Evolutionary conservation across 2,113 vertebrate species (phyloP).

Genomic region (Myotis yumanensis): DNA sequence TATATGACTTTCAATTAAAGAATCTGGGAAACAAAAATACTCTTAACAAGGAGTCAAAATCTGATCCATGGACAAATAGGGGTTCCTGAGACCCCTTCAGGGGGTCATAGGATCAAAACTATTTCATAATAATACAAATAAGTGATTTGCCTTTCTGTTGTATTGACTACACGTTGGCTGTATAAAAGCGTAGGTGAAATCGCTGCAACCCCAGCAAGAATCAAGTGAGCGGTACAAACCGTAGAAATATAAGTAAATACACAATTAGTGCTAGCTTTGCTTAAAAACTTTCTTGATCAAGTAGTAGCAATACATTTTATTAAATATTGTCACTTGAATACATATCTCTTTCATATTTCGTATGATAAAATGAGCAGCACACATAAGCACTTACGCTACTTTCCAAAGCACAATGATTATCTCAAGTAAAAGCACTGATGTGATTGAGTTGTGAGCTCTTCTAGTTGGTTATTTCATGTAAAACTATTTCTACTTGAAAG

Average conservation of each 20-base stretch:
- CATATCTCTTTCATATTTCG: background rate
- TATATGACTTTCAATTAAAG: background rate
- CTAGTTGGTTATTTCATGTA: slow-evolving; percentile 20
- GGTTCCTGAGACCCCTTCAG: background rate
- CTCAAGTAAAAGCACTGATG: background rate
- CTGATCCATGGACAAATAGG: background rate
- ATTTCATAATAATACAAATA: background rate
- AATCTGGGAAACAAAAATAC: background rate
- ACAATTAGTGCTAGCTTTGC: background rate
- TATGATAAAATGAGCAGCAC: background rate
- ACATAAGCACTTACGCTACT: background rate
- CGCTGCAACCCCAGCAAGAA: background rate
- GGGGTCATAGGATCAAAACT: background rate
- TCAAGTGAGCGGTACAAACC: background rate
- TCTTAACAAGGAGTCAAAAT: background rate
- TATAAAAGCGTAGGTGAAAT: background rate
- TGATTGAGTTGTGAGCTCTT: background rate
- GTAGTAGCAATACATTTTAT: background rate
- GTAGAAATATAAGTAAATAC: background rate
- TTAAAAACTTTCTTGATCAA: slow-evolving; percentile 22
- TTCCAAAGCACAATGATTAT: background rate
- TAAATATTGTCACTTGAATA: background rate
- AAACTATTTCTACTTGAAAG: slow-evolving; percentile 56
- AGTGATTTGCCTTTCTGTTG: background rate
- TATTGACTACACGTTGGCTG: background rate